Base-by-base conservation (phyloP, 30 jellyfish, hydroid and myxozoan genomes). In the Mastigias papua region DNA sequence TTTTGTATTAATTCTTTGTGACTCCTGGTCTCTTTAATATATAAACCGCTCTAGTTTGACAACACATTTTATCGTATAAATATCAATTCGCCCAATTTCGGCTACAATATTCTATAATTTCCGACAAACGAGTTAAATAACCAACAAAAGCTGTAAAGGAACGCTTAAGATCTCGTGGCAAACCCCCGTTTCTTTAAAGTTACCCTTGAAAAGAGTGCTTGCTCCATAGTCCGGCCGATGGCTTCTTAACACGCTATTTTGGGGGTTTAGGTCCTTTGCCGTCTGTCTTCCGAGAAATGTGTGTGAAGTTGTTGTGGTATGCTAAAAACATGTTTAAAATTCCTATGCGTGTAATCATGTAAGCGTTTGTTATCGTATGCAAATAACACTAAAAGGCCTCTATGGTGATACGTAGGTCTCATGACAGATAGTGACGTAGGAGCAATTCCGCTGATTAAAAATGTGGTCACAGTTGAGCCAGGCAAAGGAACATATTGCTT, bases 11-110 rank as follows among this genome's bases (percentile, higher is more conserved):
- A 76, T 87, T 78, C 90, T 87, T 87, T 88, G 88, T 42, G 97
- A 88, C 97, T 63, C 97, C 97, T 79, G 97, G 97, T 88, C 97
- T 85, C 80, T 63, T 73, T 85, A 84, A 85, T 73, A 85, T 85
- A 85, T 85, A 85, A 85, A 85, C 88, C 73, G 94, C 64, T 85
- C 94, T 85, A 62, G 76, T 73, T 29, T 85, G 93, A 73, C 94
- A 88, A 85, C 94, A 85, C 94, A 85, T 72, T 85, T 85, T 73
- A 85, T 67, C 86, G 94, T 85, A 85, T 85, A 85, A 85, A 85
- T 85, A 85, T 72, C 78, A 69, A 68, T 32, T 25, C 77, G 78
- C 88, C 88, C 85, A 62, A 62, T 25, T 73, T 60, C 63, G 81
- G 86, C 58, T 70, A 75, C 75, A 51, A 29, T 22, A 75, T 75